These are phyloP conservation scores for Lasius fuliginosus DNA, from an alignment of 2,888 invertebrate genomes.

Conservation along the genomic window DNA sequence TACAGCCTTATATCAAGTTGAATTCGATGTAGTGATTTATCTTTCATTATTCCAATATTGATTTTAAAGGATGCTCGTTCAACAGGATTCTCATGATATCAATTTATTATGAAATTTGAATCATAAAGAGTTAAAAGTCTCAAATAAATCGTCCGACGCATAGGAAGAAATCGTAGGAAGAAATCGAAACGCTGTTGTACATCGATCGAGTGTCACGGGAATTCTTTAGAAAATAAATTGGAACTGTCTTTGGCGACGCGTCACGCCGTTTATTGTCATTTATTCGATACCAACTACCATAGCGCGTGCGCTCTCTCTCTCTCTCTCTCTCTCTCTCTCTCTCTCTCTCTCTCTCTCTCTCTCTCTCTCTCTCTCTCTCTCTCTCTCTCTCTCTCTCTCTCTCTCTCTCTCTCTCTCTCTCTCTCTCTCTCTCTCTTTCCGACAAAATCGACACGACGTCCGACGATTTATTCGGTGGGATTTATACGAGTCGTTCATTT, in stretches of 20 bases:
- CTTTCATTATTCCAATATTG: background rate
- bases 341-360: slow-evolving; percentile 40
- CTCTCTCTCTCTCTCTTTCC: slow-evolving; percentile 18
- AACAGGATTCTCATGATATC: background rate
- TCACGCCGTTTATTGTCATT: slow-evolving; percentile 83
- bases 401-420: background rate
- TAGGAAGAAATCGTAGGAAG: background rate
- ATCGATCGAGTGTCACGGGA: slow-evolving; percentile 47
- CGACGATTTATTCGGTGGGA: slow-evolving; percentile 52
- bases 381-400: no score
- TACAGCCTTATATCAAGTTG: background rate
- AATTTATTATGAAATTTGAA: background rate
- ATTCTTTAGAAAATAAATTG: slow-evolving; percentile 81
- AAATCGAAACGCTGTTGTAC: slow-evolving; percentile 15
- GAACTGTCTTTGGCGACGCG: slow-evolving; percentile 81
- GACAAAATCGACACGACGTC: slow-evolving; percentile 45
- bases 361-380: slow-evolving; percentile 40
- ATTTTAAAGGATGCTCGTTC: background rate
- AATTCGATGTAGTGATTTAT: background rate
- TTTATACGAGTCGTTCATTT: slow-evolving; percentile 51
- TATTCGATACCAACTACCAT: slow-evolving; percentile 78
- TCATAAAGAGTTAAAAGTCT: background rate
- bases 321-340: slow-evolving; percentile 40
- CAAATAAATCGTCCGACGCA: slow-evolving; percentile 1
- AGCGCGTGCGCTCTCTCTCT: slow-evolving; percentile 44